phyloP scores from a whole-genome alignment of 2,888 invertebrate species.

The Xanthia icteritia region DNA sequence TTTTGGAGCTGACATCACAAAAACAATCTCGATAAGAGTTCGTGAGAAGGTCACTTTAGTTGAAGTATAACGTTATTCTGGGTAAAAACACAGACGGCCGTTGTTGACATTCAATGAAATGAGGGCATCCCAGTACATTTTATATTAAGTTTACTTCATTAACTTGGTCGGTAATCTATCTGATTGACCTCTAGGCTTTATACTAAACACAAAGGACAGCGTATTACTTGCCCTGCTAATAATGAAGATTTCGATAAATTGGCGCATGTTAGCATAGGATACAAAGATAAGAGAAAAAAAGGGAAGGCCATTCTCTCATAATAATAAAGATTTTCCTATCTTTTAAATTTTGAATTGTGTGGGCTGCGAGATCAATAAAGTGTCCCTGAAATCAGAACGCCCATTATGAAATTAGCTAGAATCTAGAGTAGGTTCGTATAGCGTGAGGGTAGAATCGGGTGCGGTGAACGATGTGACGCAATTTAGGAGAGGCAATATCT shows the following conservation, averaged over 20 bases:
- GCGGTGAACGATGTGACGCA: not conserved
- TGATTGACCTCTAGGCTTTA: slow-evolving; percentile 33
- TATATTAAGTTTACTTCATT: slow-evolving; percentile 38
- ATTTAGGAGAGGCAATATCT: slow-evolving; percentile 9
- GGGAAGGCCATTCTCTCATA: slow-evolving; percentile 14
- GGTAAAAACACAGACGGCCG: slow-evolving; percentile 18
- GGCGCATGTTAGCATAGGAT: slow-evolving; percentile 49
- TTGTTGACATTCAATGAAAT: slow-evolving; percentile 50
- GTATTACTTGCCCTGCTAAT: slow-evolving; percentile 34
- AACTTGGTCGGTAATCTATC: slow-evolving; percentile 26
- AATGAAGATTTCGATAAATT: slow-evolving; percentile 35
- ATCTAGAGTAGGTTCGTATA: slow-evolving; percentile 1
- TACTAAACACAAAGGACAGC: slow-evolving; percentile 34
- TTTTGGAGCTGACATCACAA: slow-evolving; percentile 35
- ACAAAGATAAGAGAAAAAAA: slow-evolving; percentile 32
- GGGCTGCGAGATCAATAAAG: slow-evolving; percentile 6
- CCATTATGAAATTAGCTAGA: not conserved
- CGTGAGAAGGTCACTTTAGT: slow-evolving; percentile 55
- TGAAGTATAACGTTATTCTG: slow-evolving; percentile 44
- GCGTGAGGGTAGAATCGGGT: not conserved
- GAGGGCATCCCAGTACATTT: slow-evolving; percentile 36
- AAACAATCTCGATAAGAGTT: slow-evolving; percentile 60
- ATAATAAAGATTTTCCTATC: slow-evolving; percentile 22
- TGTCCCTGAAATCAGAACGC: not conserved
- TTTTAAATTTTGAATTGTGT: slow-evolving; percentile 26